Conservation (phyloP, 2,797 vertebrate genomes). For the Natrix natrix region DNA sequence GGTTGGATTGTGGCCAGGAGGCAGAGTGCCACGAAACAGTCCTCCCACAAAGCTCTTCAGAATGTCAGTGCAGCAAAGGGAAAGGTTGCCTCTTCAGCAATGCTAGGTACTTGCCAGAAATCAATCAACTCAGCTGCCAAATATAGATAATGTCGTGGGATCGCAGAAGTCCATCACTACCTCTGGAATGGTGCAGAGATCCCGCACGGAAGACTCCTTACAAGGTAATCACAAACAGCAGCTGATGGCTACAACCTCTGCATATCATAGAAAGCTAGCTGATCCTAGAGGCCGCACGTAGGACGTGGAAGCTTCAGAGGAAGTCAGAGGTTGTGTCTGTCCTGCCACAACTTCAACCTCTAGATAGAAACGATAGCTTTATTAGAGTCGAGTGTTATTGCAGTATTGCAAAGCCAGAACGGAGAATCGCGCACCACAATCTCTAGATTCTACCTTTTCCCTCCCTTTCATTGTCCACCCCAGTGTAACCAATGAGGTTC, state of each 20-base stretch:
- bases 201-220: not conserved
- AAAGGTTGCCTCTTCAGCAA: not conserved
- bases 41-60: not conserved
- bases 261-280: not conserved
- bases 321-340: not conserved
- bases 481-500: not conserved
- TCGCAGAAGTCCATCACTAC: not conserved
- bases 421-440: not conserved
- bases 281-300: not conserved
- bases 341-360: not conserved
- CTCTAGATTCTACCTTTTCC: not conserved
- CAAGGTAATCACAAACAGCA: not conserved
- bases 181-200: not conserved
- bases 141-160: not conserved
- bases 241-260: not conserved
- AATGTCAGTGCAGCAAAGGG: not conserved
- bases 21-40: not conserved
- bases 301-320: not conserved
- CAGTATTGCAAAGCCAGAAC: not conserved
- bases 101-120: not conserved
- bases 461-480: not conserved
- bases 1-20: not conserved
- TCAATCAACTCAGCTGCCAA: not conserved
- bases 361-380: not conserved
- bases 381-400: not conserved